Evolutionary conservation across 2,888 invertebrate species (phyloP).

Genomic region (Cremastinae sp.): DNA sequence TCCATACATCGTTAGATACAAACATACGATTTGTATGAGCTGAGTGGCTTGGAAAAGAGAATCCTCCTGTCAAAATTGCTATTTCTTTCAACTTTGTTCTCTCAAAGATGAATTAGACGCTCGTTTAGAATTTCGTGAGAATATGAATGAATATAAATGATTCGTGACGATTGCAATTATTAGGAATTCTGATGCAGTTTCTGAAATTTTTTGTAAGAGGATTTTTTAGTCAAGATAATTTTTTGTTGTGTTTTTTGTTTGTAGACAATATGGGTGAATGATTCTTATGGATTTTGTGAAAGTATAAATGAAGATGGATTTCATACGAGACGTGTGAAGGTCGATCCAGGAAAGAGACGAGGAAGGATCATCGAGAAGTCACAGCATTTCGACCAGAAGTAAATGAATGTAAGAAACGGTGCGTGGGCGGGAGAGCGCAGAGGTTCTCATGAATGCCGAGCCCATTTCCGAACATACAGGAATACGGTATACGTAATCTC

Average conservation of each 20-base stretch:
- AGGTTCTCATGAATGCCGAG: slow-evolving; percentile 68
- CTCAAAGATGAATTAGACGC: no score
- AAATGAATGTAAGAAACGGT: slow-evolving; percentile 75
- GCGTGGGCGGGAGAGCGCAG: slow-evolving; percentile 72
- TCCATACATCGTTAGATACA: slow-evolving; percentile 28
- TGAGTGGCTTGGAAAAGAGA: slow-evolving; percentile 12
- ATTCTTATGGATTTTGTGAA: not conserved
- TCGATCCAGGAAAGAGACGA: slow-evolving; percentile 33
- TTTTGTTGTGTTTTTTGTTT: no score
- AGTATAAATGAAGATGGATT: slow-evolving; percentile 5
- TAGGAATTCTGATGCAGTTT: no score
- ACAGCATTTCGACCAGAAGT: slow-evolving; percentile 68
- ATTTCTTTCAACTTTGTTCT: no score
- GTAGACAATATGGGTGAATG: no score
- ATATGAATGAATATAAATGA: no score
- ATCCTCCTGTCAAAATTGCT: not conserved
- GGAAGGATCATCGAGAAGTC: slow-evolving; percentile 46
- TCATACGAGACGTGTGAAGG: slow-evolving; percentile 51
- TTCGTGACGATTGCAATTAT: no score
- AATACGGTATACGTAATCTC: not conserved
- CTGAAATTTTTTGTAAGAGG: no score
- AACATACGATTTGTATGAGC: slow-evolving; percentile 42
- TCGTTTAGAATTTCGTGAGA: no score
- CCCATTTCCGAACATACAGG: slow-evolving; percentile 26
- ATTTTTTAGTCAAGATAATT: no score